Evolutionary conservation across 2,888 invertebrate genomes (phyloP), one percentile per base, ranked within the genome.

Genomic region (Biston stratarius): DNA sequence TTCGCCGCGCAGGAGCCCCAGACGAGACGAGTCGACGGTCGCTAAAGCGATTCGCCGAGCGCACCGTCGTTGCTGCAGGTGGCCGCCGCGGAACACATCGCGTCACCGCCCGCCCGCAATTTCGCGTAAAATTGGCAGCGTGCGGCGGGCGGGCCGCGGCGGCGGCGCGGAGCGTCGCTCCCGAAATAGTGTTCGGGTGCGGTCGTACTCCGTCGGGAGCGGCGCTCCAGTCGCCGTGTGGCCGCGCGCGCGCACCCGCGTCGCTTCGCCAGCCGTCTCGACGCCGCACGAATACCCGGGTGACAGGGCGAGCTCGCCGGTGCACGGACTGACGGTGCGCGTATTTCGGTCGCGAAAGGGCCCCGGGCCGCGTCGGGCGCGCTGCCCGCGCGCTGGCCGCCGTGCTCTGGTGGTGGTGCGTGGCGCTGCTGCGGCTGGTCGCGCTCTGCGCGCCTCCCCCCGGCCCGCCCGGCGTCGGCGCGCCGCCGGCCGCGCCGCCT

Each of bases 31-130:
- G 75, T 75, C 55, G 40, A 44, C 42, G 42, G 24, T 33, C 65
- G 74, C 79, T 77, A 76, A 83, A 80, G 79, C 76, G 77, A 80
- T 81, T 76, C 68, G 67, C 73, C 76, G 75, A 70, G 70, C 72
- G 75, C 74, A 72, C 72, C 77, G 81, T 77, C 79, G 81, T 80
- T 79, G 78, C 77, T 85, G 87, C 91, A 90, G 86, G 86, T 88
- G 90, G 82, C 81, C 80, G 75, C 83, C 81, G 83, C 85, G 77
- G 86, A 86, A 91, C 91, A 92, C 91, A 92, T 92, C 93, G 92
- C 92, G 91, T 92, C 93, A 91, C 92, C 92, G 93, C 93, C 93
- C 92, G 92, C 93, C 93, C 92, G 93, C 91, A 92, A 92, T 92
- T 92, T 92, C 90, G 92, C 93, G 93, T 93, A 92, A 93, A 93